A percentile compares a stretch with the other conserved stretches of the same genome.
These are phyloP conservation scores for Dascillus cervinus DNA, from an alignment of 2,888 invertebrate genomes.

Conservation along the genomic window DNA sequence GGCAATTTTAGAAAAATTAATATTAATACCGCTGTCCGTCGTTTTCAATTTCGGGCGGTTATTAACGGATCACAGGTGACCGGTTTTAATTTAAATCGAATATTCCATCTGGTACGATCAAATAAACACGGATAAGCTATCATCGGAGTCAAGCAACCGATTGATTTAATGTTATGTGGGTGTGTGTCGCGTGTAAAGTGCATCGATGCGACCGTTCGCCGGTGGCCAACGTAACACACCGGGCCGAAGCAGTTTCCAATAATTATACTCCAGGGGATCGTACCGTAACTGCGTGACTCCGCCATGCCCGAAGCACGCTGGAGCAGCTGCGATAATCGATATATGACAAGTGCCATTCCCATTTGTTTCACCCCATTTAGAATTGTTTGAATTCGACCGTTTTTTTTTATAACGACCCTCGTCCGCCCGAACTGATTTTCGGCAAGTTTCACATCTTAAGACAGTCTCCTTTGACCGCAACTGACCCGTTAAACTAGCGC, in stretches of 20 bases:
- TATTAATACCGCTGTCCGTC: no score
- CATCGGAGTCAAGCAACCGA: neutral
- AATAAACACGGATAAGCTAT: no score
- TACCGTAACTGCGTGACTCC: slow-evolving; percentile 17
- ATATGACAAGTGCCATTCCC: slow-evolving; percentile 21
- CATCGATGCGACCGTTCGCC: slow-evolving; percentile 12
- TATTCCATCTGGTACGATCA: no score
- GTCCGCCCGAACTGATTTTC: no score
- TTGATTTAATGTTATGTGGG: slow-evolving; percentile 13
- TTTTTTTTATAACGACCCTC: no score
- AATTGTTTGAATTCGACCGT: slow-evolving; percentile 17
- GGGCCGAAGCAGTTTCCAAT: slow-evolving; percentile 13
- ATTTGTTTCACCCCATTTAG: slow-evolving; percentile 17
- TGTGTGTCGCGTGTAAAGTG: slow-evolving; percentile 12
- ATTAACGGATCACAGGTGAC: no score
- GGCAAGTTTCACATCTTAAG: no score
- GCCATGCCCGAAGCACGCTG: slow-evolving; percentile 11
- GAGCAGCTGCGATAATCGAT: slow-evolving; percentile 20
- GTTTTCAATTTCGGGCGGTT: no score
- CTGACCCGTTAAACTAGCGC: no score
- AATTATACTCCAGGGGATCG: slow-evolving; percentile 18
- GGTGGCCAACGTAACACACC: slow-evolving; percentile 8
- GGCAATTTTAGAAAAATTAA: no score
- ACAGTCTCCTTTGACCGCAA: no score
- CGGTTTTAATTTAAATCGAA: no score